phyloP scores from a whole-genome alignment of 2,888 invertebrate species.

The Tenthredo notha region DNA sequence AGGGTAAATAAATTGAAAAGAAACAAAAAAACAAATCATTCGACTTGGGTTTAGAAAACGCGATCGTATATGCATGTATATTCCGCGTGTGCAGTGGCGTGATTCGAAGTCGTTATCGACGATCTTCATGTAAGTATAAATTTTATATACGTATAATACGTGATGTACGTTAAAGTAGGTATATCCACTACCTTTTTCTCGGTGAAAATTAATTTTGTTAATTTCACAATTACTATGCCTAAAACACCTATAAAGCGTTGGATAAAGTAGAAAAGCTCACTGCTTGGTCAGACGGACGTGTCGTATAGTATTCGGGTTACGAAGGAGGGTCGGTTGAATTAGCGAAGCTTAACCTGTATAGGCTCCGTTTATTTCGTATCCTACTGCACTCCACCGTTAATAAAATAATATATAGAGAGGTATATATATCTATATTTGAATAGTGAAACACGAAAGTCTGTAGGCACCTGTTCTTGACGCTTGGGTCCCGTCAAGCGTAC shows the following conservation, averaged over 20 bases:
- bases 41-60: background rate
- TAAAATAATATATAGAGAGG: background rate
- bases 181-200: background rate
- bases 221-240: background rate
- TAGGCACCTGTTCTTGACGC: background rate
- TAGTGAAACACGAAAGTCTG: conserved; percentile 13
- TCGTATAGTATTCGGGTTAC: background rate
- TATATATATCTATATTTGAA: conserved; percentile 4
- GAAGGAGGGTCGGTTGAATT: background rate
- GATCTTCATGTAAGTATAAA: too few species aligned
- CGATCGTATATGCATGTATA: too few species aligned
- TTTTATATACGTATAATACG: too few species aligned
- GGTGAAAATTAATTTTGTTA: background rate
- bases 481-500: conserved; percentile 10
- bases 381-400: background rate
- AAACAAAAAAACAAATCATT: conserved; percentile 29
- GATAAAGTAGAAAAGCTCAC: conserved; percentile 9
- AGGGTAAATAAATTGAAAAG: background rate
- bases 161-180: background rate
- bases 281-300: background rate
- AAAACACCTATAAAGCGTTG: background rate
- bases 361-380: background rate
- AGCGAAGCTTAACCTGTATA: background rate
- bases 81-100: too few species aligned
- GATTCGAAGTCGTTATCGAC: conserved; percentile 69